Percentiles rank a stretch among this genome's conserved stretches.
phyloP scores from a whole-genome alignment of 1,140 invertebrate species.

The Brachionus sp. region DNA sequence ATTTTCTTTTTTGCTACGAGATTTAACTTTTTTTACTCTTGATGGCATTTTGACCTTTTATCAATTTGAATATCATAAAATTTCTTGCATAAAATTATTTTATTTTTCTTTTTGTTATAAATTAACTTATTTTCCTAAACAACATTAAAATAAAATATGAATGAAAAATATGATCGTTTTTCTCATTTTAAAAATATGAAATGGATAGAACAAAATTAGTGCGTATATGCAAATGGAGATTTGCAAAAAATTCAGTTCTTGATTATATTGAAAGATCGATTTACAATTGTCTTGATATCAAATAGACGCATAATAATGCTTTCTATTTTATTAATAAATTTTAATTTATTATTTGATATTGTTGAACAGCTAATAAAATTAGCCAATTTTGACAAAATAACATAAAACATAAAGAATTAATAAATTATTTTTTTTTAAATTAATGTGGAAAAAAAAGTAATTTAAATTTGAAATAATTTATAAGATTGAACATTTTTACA shows the following conservation, averaged over 20 bases:
- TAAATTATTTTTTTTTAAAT: too few species aligned
- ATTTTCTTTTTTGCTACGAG: slow-evolving; percentile 10
- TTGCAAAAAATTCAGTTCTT: not conserved
- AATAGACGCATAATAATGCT: too few species aligned
- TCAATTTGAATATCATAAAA: slow-evolving; percentile 1
- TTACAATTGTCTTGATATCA: not conserved
- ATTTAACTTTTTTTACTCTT: not conserved
- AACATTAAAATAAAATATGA: slow-evolving; percentile 33
- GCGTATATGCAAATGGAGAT: not conserved
- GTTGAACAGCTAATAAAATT: too few species aligned
- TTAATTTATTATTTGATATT: too few species aligned
- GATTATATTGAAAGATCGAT: not conserved
- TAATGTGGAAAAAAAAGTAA: too few species aligned
- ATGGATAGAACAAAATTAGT: not conserved
- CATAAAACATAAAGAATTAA: too few species aligned
- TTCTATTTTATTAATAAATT: too few species aligned
- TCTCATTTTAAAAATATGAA: slow-evolving; percentile 15
- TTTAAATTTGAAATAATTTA: too few species aligned
- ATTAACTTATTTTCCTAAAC: not conserved
- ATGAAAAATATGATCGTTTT: not conserved
- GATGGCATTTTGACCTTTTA: not conserved
- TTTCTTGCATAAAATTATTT: slow-evolving; percentile 38
- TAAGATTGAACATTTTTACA: too few species aligned
- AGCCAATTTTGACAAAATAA: too few species aligned
- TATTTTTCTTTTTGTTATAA: not conserved